These are phyloP conservation scores for Magallana nippona DNA, from an alignment of 2,888 invertebrate genomes.

Conservation along the genomic window DNA sequence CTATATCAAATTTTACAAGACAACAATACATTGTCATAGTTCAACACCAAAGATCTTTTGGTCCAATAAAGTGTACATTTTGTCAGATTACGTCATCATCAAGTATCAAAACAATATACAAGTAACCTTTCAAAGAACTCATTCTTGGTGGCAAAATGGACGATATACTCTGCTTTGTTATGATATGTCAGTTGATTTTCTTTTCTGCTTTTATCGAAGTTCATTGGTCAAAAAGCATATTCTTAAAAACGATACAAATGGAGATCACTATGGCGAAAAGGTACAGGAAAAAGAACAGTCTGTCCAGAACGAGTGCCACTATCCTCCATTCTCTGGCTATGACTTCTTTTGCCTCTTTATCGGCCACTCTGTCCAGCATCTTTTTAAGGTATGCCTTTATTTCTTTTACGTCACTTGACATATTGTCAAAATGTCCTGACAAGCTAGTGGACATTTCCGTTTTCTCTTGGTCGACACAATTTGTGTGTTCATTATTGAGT, in stretches of 20 bases:
- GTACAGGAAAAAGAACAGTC: slow-evolving; percentile 78
- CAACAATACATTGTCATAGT: too few species aligned
- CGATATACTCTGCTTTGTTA: background rate
- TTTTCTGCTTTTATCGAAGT: too few species aligned
- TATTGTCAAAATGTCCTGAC: slow-evolving; percentile 43
- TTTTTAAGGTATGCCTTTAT: slow-evolving; percentile 68
- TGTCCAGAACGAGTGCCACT: slow-evolving; percentile 77
- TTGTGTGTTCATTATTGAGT: slow-evolving; percentile 33
- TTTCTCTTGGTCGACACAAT: slow-evolving; percentile 30
- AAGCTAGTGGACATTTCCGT: slow-evolving; percentile 48
- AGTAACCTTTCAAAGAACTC: background rate
- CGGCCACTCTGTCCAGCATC: slow-evolving; percentile 68
- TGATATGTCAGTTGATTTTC: background rate
- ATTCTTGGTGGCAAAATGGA: background rate
- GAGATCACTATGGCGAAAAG: slow-evolving; percentile 75
- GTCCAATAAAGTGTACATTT: too few species aligned
- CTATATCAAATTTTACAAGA: too few species aligned
- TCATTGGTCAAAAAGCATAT: slow-evolving; percentile 35
- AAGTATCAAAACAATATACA: too few species aligned
- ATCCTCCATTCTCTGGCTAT: slow-evolving; percentile 77
- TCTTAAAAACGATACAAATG: slow-evolving; percentile 73
- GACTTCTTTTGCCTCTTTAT: slow-evolving; percentile 72
- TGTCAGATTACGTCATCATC: too few species aligned
- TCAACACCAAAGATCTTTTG: too few species aligned
- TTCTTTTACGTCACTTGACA: slow-evolving; percentile 76